Evolutionary conservation across 2,888 invertebrate species (phyloP).

Genomic region (Hermaeophaga mercurialis): DNA sequence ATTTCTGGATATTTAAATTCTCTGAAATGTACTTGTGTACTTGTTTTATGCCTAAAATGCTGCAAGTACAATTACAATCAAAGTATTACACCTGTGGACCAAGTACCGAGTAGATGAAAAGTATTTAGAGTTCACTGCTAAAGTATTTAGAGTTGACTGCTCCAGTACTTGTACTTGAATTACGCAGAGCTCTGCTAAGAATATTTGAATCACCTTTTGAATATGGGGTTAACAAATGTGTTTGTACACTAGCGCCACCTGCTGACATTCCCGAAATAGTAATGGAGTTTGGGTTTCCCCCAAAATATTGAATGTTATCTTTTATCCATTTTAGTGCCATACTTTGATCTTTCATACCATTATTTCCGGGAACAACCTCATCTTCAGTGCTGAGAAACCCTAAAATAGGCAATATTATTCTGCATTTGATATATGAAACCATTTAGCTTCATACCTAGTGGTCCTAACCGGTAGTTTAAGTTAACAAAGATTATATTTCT

Average conservation of each 20-base stretch:
- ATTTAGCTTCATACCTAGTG: slow-evolving; percentile 63
- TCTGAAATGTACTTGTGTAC: too few relatives aligned
- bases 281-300: slow-evolving; percentile 72
- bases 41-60: too few relatives aligned
- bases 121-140: too few relatives aligned
- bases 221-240: slow-evolving; percentile 70
- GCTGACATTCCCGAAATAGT: slow-evolving; percentile 74
- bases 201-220: slow-evolving; percentile 60
- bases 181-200: too few relatives aligned
- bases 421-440: too few relatives aligned
- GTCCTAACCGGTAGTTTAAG: slow-evolving; percentile 74
- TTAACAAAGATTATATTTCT: slow-evolving; percentile 70
- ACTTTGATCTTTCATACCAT: slow-evolving; percentile 75
- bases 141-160: too few relatives aligned
- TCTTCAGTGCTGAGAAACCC: slow-evolving; percentile 80
- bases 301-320: slow-evolving; percentile 70
- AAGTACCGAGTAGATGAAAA: too few relatives aligned
- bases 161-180: too few relatives aligned
- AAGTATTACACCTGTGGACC: too few relatives aligned
- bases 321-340: slow-evolving; percentile 73
- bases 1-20: too few relatives aligned
- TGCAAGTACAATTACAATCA: too few relatives aligned
- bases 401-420: slow-evolving; percentile 45
- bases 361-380: slow-evolving; percentile 70
- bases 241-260: slow-evolving; percentile 76